Base-by-base conservation (phyloP, 2,113 vertebrate species). In the Chamaetylas fuelleborni region DNA sequence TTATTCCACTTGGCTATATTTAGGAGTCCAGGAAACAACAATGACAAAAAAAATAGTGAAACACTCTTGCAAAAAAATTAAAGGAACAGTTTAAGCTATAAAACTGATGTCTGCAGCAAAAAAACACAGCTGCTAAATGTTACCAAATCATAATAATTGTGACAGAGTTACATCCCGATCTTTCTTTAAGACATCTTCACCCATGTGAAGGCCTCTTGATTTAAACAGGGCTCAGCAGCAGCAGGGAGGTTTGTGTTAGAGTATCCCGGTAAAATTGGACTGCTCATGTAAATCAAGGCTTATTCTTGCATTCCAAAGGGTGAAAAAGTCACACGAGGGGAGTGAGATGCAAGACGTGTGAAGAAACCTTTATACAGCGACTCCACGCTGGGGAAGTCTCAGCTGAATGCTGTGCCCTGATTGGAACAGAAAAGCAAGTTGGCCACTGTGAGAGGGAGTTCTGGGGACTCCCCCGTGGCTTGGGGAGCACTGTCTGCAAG, bases 21-120 rank as follows among this genome's bases (percentile, higher is more conserved):
- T 97, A 97, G 97, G 97, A 97, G 96, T 97, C 96, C 97, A 96
- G 83, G 95, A 96, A 97, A 97, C 96, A 97, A 96, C 88, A 97
- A 97, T 86, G 80, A 84, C 69, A 38, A 89, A 92, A 95, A 88
- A 95, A 91, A 85, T 25, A 83, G 34, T 3, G 19, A 93, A 86
- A 83, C 38, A 40, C 74, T 95, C 42, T 85, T 95, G 80, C 73
- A 96, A 91, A 93, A 93, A 92, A 94, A 90, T 86, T 95, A 92
- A 96, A 95, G 90, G 71, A 94, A 87, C 86, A 82, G 87, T 92
- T 96, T 97, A 93, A 91, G 51, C 92, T 95, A 29, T 81, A 95
- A 97, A 92, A 96, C 65, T 87, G 77, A 95, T 94, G 86, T 92
- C 87, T 86, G 71, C 88, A 96, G 93, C 93, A 94, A 95, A 95